Base-by-base conservation (phyloP, 2,888 invertebrate genomes). In the Diaperis boleti region DNA sequence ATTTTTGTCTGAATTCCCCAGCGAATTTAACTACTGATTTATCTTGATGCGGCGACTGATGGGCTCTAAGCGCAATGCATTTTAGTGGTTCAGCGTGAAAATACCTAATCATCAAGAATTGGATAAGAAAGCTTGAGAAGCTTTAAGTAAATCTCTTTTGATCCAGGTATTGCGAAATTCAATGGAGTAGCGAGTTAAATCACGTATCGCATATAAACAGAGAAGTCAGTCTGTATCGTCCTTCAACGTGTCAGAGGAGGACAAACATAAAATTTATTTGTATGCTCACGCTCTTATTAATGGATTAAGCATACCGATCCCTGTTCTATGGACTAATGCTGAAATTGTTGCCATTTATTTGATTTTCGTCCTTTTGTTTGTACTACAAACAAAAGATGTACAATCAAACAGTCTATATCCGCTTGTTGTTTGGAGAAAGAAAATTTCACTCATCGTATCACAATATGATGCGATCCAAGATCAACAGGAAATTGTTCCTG, bases 161-260 rank as follows among this genome's bases (percentile, higher is more conserved):
- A 60, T 50, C 52, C 60, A n/a, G 39, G 54, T 54, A 54, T 61
- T 61, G 55, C 55, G 55, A 49, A 56, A 62, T 56, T 56, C 39
- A 56, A 56, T 62, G 56, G 49, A 56, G 62, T 56, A 55, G 54
- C 26, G 62, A 56, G 62, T 62, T 62, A 62, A 62, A 62, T 62
- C 62, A 62, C 62, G 62, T 62, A 62, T 62, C 62, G 62, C 62
- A 42, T 62, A 62, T 62, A 62, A 62, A 62, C 62, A 62, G 61
- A 60, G 47, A 11, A 61, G 52, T 54, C 60, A 60, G 61, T 61
- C 39, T 39, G 31, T 56, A 41, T 49, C 55, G 62, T 62, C 56
- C 55, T 42, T 56, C 56, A 62, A 47, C 55, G 45, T 55, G 55
- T 22, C 49, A 56, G 62, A 62, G 55, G 56, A 62, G 56, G 56